A percentile compares a stretch with the other conserved stretches of the same genome.
Conservation (phyloP, 2,797 vertebrate species). For the Syndactyla subalaris region DNA sequence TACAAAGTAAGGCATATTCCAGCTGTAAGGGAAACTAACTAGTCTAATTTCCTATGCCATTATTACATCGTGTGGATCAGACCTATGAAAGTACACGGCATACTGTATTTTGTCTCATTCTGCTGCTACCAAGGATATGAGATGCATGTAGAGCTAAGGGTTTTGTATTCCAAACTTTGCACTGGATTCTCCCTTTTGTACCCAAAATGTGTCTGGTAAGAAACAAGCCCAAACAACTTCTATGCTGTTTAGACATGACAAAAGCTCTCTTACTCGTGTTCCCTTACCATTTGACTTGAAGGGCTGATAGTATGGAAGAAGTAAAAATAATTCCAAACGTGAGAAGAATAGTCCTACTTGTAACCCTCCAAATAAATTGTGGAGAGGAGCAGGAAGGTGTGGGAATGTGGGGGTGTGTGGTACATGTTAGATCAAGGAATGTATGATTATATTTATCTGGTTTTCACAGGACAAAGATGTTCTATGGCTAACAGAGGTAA, state of each 20-base stretch:
- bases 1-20: neutral
- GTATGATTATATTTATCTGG: neutral
- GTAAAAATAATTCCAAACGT: neutral
- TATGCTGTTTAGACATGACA: fast-evolving
- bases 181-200: neutral
- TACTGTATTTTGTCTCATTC: neutral
- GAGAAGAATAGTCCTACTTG: neutral
- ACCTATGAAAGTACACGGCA: neutral
- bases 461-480: neutral
- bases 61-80: neutral
- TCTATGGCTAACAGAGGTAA: neutral
- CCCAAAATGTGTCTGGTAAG: neutral
- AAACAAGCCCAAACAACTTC: neutral
- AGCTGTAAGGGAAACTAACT: neutral
- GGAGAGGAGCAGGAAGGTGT: neutral
- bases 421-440: neutral
- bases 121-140: neutral
- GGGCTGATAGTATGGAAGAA: neutral
- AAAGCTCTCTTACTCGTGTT: neutral
- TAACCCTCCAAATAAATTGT: neutral
- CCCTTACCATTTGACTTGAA: neutral
- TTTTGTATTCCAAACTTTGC: neutral
- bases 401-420: neutral
- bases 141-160: neutral
- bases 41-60: neutral